Conservation (phyloP, 2,888 invertebrate genomes). For the Conops quadrifasciatus region DNA sequence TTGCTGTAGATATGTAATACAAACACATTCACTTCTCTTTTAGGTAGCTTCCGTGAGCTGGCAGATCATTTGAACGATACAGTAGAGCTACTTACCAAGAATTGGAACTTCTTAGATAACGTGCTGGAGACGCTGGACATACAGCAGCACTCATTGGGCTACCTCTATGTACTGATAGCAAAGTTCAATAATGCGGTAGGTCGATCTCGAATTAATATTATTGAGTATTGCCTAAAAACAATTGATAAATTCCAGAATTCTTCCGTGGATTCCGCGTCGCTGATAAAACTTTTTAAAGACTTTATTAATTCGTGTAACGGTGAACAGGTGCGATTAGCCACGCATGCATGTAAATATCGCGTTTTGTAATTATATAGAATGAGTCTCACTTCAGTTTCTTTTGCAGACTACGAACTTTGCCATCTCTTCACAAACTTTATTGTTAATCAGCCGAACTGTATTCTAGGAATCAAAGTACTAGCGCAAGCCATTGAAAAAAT, state of each 20-base stretch:
- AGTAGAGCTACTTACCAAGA: constrained; percentile 82
- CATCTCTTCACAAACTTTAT: constrained; percentile 83
- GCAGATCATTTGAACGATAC: constrained; percentile 79
- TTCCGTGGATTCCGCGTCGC: constrained; percentile 56
- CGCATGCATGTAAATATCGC: constrained; percentile 84
- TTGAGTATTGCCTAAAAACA: background rate
- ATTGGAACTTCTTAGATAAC: constrained; percentile 85
- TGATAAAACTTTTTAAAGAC: constrained; percentile 81
- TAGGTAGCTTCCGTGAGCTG: constrained; percentile 81
- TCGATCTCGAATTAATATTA: constrained; percentile 19
- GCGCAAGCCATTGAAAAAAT: constrained; percentile 88
- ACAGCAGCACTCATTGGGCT: constrained; percentile 90
- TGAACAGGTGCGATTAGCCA: constrained; percentile 87
- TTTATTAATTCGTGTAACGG: constrained; percentile 88
- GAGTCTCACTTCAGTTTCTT: no score
- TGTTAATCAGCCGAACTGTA: constrained; percentile 77
- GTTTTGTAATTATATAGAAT: background rate
- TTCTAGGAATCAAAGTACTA: constrained; percentile 84
- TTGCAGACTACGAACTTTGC: constrained; percentile 86
- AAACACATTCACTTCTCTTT: background rate
- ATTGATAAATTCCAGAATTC: constrained; percentile 48
- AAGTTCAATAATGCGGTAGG: constrained; percentile 73
- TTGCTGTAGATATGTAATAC: no score
- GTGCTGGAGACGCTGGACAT: constrained; percentile 90
- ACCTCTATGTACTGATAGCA: constrained; percentile 84